Evolutionary conservation across 2,888 invertebrate species (phyloP), one percentile per base, ranked within the genome.

Genomic region (Lasioglossum oenotherae): DNA sequence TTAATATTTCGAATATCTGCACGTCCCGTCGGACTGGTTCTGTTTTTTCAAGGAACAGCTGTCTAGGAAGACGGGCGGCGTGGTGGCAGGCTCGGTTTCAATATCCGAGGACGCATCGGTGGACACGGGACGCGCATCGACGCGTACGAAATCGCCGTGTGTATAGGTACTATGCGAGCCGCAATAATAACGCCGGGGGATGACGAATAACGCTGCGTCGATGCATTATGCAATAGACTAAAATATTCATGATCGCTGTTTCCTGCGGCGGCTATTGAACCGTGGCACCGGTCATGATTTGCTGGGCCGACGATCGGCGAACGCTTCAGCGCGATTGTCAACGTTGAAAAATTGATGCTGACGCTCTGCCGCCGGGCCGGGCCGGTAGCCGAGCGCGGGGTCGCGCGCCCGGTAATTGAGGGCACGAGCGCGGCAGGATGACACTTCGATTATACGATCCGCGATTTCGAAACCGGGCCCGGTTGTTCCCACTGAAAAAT

Each of bases 181-280:
- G 71, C 87, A 86, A 86, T 87, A 86, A 87, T 87, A 86, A 87
- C 79, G 86, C 80, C 35, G 72, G 69, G 76, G 76, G 72, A 79
- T 88, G 88, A 86, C 79, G 86, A 90, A 90, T 89, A 87, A 87
- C 87, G 84, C 86, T 78, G 71, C 80, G 74, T 53, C 90, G 75
- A 90, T 89, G 88, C 87, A 89, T 89, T 89, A 90, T 88, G 89
- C 88, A 88, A 74, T 88, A 78, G 64, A 82, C 81, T 90, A 87
- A 90, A 89, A 89, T 89, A 89, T 89, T 90, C 88, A 90, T 86
- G 89, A 88, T 88, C 80, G 88, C 71, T 84, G 82, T 82, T 88
- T 88, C 85, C 88, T 84, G 81, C 69, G 77, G 38, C 82, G 60
- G 49, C 80, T 72, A 83, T 80, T 57, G 83, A 87, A 84, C 84